Base-by-base conservation (phyloP, 2,797 vertebrate genomes). In the Rhinella marina region DNA sequence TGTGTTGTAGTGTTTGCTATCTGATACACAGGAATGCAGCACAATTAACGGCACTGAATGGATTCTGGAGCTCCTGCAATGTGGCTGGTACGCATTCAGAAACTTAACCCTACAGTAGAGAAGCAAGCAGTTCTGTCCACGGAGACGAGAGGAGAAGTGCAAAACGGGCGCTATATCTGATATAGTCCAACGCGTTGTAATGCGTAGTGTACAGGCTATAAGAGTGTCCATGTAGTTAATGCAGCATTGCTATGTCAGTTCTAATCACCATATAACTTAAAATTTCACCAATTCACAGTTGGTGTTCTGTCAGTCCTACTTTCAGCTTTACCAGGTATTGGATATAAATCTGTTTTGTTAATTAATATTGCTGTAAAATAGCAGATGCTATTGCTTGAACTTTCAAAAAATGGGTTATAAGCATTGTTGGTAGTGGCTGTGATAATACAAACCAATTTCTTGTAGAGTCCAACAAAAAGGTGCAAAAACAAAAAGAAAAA, bases 1-100 rank as follows among this genome's bases (percentile, higher is more conserved):
- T 89, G 91, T 90, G 90, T 91, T 92, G 94, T 91, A 91, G 92
- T 91, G 93, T 91, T 91, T 92, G 91, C 88, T 91, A 90, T 94
- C 91, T 91, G 90, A 92, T 94, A 92, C 93, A 96, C 72, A 92
- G 93, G 93, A 93, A 91, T 95, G 95, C 93, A 94, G 92, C 93
- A 92, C 89, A 88, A 92, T 92, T 91, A 81, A 83, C 73, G 48
- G 85, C 85, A 89, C 64, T 83, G 85, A 83, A 89, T 86, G 80
- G 23, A 68, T 81, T 92, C 90, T 86, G 88, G 52, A 91, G 87
- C 89, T 91, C 93, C 82, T 92, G 90, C 91, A 92, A 93, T 91
- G 89, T 83, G 83, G 90, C 93, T 92, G 92, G 92, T 89, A 91
- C 87, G 54, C 66, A 92, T 90, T 91, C 93, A 11, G 85, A 79